Conservation (phyloP, 2,797 vertebrate species). For the Enteromius mattozi region DNA sequence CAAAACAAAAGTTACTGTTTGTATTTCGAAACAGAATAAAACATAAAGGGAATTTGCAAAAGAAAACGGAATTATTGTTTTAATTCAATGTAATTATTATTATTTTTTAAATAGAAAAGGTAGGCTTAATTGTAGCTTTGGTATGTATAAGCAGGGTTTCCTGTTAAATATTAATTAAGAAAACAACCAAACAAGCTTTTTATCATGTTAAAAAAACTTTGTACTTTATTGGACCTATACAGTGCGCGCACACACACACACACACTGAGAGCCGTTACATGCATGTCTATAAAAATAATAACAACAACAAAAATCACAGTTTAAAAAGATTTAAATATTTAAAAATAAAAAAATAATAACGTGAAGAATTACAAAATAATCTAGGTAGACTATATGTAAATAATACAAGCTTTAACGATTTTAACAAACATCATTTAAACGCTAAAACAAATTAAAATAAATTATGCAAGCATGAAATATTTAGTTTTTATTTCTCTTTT, state of each 20-base stretch:
- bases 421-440: background rate
- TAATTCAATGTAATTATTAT: background rate
- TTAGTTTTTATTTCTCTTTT: background rate
- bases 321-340: background rate
- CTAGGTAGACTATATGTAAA: background rate
- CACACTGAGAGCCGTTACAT: background rate
- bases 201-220: background rate
- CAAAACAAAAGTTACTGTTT: background rate
- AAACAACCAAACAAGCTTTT: background rate
- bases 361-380: background rate
- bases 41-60: background rate
- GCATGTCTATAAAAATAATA: background rate
- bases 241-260: background rate
- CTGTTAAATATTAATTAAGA: background rate
- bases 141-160: background rate
- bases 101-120: background rate
- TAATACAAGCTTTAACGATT: background rate
- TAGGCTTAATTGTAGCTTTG: background rate
- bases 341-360: no score
- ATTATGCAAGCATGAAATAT: background rate
- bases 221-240: background rate
- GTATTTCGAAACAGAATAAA: background rate
- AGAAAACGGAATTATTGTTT: background rate
- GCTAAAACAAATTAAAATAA: background rate
- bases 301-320: background rate